phyloP scores from a whole-genome alignment of 2,113 vertebrate genomes.

The Oncorhynchus tshawytscha region DNA sequence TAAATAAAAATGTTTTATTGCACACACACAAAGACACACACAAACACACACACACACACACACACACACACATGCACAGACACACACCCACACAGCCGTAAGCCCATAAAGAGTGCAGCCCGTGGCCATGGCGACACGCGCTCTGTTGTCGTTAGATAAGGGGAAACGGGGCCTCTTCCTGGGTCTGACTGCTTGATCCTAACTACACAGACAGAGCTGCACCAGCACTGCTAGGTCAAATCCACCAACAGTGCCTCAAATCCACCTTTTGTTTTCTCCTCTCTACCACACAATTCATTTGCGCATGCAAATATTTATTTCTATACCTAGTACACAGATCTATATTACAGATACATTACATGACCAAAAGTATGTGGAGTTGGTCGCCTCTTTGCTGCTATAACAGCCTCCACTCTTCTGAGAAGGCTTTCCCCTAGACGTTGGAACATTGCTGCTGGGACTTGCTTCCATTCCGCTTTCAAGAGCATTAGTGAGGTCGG shows the following conservation, averaged over 20 bases:
- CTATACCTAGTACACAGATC: neutral
- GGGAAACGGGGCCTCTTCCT: slow-evolving; percentile 70
- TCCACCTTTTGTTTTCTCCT: slow-evolving; percentile 9
- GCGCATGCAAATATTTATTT: slow-evolving; percentile 45
- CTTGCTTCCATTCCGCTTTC: too few species aligned
- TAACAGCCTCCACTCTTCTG: too few species aligned
- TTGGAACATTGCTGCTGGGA: too few species aligned
- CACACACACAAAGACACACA: slow-evolving; percentile 21
- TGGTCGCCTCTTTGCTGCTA: too few species aligned
- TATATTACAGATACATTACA: too few species aligned
- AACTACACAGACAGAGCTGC: slow-evolving; percentile 18
- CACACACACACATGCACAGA: slow-evolving; percentile 10
- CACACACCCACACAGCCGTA: slow-evolving; percentile 20
- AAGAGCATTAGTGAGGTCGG: too few species aligned
- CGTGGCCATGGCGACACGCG: slow-evolving; percentile 69
- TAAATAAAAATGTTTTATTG: slow-evolving; percentile 28
- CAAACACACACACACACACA: slow-evolving; percentile 10
- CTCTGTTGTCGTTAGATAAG: slow-evolving; percentile 74
- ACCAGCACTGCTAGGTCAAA: neutral
- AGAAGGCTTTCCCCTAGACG: too few species aligned
- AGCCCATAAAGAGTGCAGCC: slow-evolving; percentile 68
- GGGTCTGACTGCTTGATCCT: slow-evolving; percentile 59
- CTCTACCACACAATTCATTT: slow-evolving; percentile 22
- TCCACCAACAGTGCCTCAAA: slow-evolving; percentile 31
- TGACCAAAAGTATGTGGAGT: too few species aligned